Base-by-base conservation (phyloP, 2,113 vertebrate genomes). In the Limanda limanda region DNA sequence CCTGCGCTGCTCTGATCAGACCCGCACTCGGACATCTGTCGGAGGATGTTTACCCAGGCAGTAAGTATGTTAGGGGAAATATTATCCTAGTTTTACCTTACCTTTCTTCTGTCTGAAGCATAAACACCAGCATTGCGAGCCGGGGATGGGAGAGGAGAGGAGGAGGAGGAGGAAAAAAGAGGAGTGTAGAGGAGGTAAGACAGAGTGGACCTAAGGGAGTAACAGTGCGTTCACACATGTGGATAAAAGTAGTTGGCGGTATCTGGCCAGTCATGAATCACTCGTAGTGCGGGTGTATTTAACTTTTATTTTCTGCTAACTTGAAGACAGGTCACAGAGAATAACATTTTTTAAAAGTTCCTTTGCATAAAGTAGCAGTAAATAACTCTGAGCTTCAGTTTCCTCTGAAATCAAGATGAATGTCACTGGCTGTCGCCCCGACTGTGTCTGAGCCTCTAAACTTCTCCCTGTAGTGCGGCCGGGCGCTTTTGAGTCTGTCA, bases 31-130 rank as follows among this genome's bases (percentile, higher is more conserved):
- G 84, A 94, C 93, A 94, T 94, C 91, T 93, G 94, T 93, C 86
- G 42, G 78, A 92, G 91, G 87, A 93, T 94, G 93, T 95, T 94
- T 94, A 91, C 87, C 83, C 84, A 91, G 82, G 81, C 88, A 69
- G 86, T 93, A 89, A 92, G 92, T 90, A 91, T 92, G 89, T 90
- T 88, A 86, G 89, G 83, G 86, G 93, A 91, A 94, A 95, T 94
- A 94, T 93, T 94, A 92, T 94, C 87, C 86, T 92, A 92, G 91
- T 94, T 86, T 93, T 94, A 88, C 69, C 91, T 94, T 92, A 92
- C 93, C 90, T 91, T 91, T 92, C 89, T 93, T 90, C 87, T 92
- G 79, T 88, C 88, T 84, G 68, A 80, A 91, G 84, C 76, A 86
- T 87, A 94, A 93, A 94, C 92, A 94, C 55, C 68, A 24, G 65